These are phyloP conservation scores for Cyprinodon brontotheroides DNA, from an alignment of 2,113 vertebrate genomes.

Conservation along the genomic window DNA sequence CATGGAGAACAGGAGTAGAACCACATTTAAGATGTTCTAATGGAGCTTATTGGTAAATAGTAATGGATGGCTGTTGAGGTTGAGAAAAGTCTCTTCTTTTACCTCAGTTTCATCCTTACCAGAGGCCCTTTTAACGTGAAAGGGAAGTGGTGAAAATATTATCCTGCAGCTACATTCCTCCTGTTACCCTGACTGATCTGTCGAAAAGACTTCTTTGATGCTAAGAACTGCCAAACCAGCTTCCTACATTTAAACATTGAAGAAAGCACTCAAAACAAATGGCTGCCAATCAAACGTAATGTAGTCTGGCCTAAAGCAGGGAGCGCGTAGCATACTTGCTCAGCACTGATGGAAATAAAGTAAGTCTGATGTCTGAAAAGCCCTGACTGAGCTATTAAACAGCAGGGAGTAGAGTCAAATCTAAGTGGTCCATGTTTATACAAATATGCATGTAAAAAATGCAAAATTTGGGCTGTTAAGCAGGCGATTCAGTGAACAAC, in stretches of 20 bases:
- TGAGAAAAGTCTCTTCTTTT: no score
- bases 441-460: slow-evolving; percentile 33
- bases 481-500: slow-evolving; percentile 43
- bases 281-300: slow-evolving; percentile 68
- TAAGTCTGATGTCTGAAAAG: slow-evolving; percentile 38
- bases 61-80: neutral
- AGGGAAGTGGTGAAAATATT: slow-evolving; percentile 53
- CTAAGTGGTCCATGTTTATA: slow-evolving; percentile 30
- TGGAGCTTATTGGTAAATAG: neutral
- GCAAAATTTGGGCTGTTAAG: slow-evolving; percentile 47
- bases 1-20: neutral
- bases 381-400: slow-evolving; percentile 53
- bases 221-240: slow-evolving; percentile 50
- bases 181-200: slow-evolving; percentile 65
- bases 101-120: neutral
- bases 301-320: slow-evolving; percentile 58
- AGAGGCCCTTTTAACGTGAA: slow-evolving; percentile 28
- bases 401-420: slow-evolving; percentile 43
- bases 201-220: slow-evolving; percentile 66
- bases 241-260: slow-evolving; percentile 45
- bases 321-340: slow-evolving; percentile 55
- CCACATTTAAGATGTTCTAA: neutral
- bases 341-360: slow-evolving; percentile 58
- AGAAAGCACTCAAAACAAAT: slow-evolving; percentile 42
- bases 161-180: slow-evolving; percentile 67